Evolutionary conservation across 1,140 invertebrate species (phyloP).

Genomic region (Bombus superbus): DNA sequence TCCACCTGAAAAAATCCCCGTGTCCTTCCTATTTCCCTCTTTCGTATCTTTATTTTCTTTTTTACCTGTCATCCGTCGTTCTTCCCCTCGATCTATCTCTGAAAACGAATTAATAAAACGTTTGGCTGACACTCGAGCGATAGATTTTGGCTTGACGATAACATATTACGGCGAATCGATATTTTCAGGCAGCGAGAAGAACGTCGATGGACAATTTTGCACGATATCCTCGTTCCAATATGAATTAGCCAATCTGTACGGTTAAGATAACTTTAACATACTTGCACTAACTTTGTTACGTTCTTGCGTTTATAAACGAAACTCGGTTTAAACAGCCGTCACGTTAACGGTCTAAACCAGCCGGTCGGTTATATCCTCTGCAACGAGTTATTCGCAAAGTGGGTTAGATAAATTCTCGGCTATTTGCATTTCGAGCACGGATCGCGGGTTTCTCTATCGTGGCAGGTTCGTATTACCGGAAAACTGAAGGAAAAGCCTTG

Average conservation of each 20-base stretch:
- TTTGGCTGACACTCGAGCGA: background rate
- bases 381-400: background rate
- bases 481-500: background rate
- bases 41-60: background rate
- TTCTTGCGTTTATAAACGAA: background rate
- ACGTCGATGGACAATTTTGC: background rate
- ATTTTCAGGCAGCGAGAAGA: background rate
- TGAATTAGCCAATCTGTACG: background rate
- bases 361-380: background rate
- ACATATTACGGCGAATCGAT: background rate
- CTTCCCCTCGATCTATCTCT: background rate
- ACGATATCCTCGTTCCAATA: background rate
- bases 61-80: no score
- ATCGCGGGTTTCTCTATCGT: background rate
- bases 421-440: constrained; percentile 14
- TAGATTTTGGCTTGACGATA: background rate
- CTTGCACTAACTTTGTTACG: background rate
- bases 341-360: background rate
- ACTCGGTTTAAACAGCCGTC: background rate
- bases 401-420: constrained; percentile 19
- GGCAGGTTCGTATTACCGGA: background rate
- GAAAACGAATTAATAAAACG: constrained; percentile 37
- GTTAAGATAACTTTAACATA: background rate
- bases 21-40: background rate
- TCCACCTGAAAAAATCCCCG: constrained; percentile 2